phyloP scores from a whole-genome alignment of 2,797 vertebrate species.

The Hipposideros larvatus region DNA sequence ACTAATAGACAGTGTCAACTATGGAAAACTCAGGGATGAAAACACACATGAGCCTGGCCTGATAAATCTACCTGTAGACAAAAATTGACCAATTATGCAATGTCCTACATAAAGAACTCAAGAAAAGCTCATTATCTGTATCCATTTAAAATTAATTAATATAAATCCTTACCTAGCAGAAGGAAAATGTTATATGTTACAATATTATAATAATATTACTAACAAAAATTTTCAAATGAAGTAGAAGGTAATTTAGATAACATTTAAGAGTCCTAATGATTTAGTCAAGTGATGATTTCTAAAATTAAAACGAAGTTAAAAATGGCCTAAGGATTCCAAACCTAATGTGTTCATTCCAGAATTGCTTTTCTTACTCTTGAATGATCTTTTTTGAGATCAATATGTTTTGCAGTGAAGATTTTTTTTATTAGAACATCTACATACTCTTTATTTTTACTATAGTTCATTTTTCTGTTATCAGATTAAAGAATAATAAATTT shows the following conservation, averaged over 20 bases:
- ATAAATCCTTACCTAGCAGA: not conserved
- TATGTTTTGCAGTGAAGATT: not conserved
- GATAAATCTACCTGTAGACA: not conserved
- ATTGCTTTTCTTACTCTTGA: not conserved
- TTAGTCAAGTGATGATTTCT: not conserved
- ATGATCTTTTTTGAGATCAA: not conserved
- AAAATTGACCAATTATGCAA: not conserved
- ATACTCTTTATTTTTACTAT: not conserved
- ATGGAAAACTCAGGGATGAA: not conserved
- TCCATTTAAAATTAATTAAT: not conserved
- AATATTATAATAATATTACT: not conserved
- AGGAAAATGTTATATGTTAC: not conserved
- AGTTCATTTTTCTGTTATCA: not conserved
- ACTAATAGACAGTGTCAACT: not conserved
- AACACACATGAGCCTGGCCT: not conserved
- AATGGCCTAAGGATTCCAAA: not conserved
- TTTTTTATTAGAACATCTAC: not conserved
- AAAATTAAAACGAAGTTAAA: conserved; percentile 5
- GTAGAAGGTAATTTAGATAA: not conserved
- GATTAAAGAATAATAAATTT: not conserved
- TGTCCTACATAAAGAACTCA: not conserved
- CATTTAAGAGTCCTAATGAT: not conserved
- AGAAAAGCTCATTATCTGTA: not conserved
- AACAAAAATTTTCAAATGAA: not conserved
- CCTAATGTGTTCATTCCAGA: not conserved